These are phyloP conservation scores for Anoplopoma fimbria DNA, from an alignment of 2,113 vertebrate species.

Conservation along the genomic window DNA sequence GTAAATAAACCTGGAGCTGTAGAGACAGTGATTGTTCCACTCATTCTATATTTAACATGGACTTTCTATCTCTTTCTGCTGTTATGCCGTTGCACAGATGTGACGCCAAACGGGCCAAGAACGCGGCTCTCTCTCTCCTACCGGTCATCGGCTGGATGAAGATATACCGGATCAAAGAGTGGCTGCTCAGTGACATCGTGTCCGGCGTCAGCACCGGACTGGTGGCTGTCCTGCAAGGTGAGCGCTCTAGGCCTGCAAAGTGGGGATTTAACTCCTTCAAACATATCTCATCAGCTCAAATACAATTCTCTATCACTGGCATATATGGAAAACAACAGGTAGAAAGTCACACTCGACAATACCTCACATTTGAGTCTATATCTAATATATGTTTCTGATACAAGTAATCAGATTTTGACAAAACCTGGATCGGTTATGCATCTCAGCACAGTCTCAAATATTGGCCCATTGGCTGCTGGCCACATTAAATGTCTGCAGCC, in stretches of 20 bases:
- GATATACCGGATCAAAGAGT: slow-evolving; percentile 88
- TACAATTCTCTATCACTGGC: neutral
- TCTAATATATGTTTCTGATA: neutral
- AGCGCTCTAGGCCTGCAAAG: neutral
- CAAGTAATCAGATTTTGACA: neutral
- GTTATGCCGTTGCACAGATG: slow-evolving; percentile 83
- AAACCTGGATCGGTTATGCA: neutral
- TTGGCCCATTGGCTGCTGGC: too few relatives aligned
- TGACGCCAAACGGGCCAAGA: slow-evolving; percentile 86
- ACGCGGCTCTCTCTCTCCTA: slow-evolving; percentile 82
- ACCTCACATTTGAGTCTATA: neutral
- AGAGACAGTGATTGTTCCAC: neutral
- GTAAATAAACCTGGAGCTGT: neutral
- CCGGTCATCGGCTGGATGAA: slow-evolving; percentile 91
- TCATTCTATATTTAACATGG: neutral
- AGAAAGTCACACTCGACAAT: neutral
- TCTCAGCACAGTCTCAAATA: neutral
- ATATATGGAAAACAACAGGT: neutral
- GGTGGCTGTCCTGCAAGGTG: slow-evolving; percentile 97
- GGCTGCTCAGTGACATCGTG: slow-evolving; percentile 92
- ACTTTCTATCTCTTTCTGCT: neutral
- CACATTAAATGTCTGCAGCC: neutral
- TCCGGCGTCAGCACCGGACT: slow-evolving; percentile 95
- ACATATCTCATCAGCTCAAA: neutral
- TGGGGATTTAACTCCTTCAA: neutral